Evolutionary conservation across 1,140 invertebrate genomes (phyloP).

Genomic region (Drosophila ogumai): DNA sequence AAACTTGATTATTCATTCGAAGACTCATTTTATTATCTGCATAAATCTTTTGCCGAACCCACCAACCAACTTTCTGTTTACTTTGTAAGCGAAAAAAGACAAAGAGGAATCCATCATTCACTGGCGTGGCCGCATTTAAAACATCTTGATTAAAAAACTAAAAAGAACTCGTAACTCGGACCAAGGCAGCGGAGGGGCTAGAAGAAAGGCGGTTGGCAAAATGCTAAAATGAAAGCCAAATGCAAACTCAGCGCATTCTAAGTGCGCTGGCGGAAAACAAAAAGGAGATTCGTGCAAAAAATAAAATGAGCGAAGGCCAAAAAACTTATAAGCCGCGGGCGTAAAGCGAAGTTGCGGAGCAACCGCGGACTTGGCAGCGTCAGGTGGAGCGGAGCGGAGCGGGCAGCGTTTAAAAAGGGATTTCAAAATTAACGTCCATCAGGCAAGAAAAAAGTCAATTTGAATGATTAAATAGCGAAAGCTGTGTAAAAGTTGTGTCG

Average conservation of each 20-base stretch:
- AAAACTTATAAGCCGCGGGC: slow-evolving; percentile 77
- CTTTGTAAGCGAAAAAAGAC: slow-evolving; percentile 41
- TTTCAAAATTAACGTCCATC: slow-evolving; percentile 79
- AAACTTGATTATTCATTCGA: slow-evolving; percentile 81
- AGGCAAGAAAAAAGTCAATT: slow-evolving; percentile 72
- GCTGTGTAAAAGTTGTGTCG: slow-evolving; percentile 59
- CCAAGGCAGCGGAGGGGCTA: slow-evolving; percentile 1
- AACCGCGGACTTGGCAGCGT: slow-evolving; percentile 16
- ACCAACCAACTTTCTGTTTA: slow-evolving; percentile 74
- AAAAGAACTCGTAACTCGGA: slow-evolving; percentile 33
- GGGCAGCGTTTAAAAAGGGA: slow-evolving; percentile 65
- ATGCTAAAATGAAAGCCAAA: slow-evolving; percentile 76
- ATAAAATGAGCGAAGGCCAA: slow-evolving; percentile 44
- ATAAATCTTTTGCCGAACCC: slow-evolving; percentile 73
- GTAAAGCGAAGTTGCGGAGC: slow-evolving; percentile 68
- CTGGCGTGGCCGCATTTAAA: slow-evolving; percentile 77
- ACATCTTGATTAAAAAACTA: slow-evolving; percentile 82
- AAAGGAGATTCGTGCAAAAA: slow-evolving; percentile 44
- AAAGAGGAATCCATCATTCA: slow-evolving; percentile 75
- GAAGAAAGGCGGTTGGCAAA: slow-evolving; percentile 52
- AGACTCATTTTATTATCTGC: slow-evolving; percentile 82
- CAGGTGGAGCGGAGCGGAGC: neutral
- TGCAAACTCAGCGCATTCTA: slow-evolving; percentile 78
- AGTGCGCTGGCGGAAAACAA: slow-evolving; percentile 60
- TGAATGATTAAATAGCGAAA: slow-evolving; percentile 79